Evolutionary conservation across 2,797 vertebrate species (phyloP), one percentile per base, ranked within the genome.

Genomic region (Siniperca obscura): DNA sequence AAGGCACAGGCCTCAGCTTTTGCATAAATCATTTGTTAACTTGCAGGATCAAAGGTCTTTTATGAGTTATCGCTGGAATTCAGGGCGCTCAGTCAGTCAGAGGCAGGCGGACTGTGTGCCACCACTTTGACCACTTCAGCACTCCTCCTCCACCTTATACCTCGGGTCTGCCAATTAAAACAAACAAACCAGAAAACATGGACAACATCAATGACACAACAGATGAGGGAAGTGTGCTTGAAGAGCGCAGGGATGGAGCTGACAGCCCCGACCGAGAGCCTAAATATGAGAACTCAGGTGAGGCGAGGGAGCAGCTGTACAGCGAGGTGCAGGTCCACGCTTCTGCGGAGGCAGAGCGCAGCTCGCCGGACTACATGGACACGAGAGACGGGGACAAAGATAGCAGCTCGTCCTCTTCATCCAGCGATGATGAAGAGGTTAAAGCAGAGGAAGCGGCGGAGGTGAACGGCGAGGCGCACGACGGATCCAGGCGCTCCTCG

Each of bases 41-140:
- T 86, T 34, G 36, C 38, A 30, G 84, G 94, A 84, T 87, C 94
- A 94, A 95, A 95, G 94, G 92, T 95, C 94, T 80, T 70, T 87
- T 67, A 78, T 83, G 83, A 88, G 87, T 90, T 84, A 90, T 83
- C 85, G 60, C 80, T 90, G 90, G 85, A 90, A 83, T 91, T 92
- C 87, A 86, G 25, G 30, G 52, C 65, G 68, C 84, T 86, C 83
- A 83, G 64, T 85, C 88, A 85, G 83, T 71, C 80, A 74, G 83
- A 81, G 86, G 87, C 89, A 88, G 81, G 66, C 86, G 57, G 67
- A 69, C 83, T 0, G 79, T 78, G 83, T 7, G 27, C 76, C 80
- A 77, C 59, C 60, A 70, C 69, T n/a, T 13, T 0, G 11, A 56
- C 67, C 78, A 9, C 80, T 67, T 55, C 85, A 72, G 42, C 79